Percentiles rank a stretch among this genome's conserved stretches.
Evolutionary conservation across 2,113 vertebrate species (phyloP).

Genomic region (Chlamydotis undulata): DNA sequence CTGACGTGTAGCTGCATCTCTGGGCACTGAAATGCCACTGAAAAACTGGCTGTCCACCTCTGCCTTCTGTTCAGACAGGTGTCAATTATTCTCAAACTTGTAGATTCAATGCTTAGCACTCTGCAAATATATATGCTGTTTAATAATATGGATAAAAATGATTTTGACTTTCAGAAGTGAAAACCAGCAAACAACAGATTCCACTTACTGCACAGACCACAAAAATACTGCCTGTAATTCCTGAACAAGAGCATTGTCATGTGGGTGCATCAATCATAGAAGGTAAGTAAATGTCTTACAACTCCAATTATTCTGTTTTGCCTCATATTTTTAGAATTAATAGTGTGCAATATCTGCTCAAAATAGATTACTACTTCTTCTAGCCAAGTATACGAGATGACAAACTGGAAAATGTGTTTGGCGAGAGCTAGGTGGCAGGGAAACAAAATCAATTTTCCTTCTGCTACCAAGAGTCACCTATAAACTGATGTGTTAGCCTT

Average conservation of each 20-base stretch:
- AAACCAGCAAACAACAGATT: background rate
- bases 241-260: slow-evolving; percentile 32
- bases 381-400: background rate
- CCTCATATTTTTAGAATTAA: background rate
- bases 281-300: background rate
- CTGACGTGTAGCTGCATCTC: background rate
- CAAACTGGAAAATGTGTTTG: slow-evolving; percentile 8
- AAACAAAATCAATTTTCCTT: slow-evolving; percentile 44
- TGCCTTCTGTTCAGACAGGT: background rate
- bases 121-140: background rate
- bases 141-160: background rate
- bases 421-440: background rate
- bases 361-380: background rate
- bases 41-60: background rate
- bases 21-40: background rate
- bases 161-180: slow-evolving; percentile 18
- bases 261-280: background rate
- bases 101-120: background rate
- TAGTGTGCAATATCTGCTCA: background rate
- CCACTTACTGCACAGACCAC: background rate
- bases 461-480: background rate
- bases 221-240: slow-evolving; percentile 45
- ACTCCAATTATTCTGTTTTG: background rate
- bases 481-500: slow-evolving; percentile 9
- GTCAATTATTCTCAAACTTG: background rate